A percentile compares a stretch with the other conserved stretches of the same genome.
These are phyloP conservation scores for Diaperis boleti DNA, from an alignment of 2,888 invertebrate genomes.

Conservation along the genomic window DNA sequence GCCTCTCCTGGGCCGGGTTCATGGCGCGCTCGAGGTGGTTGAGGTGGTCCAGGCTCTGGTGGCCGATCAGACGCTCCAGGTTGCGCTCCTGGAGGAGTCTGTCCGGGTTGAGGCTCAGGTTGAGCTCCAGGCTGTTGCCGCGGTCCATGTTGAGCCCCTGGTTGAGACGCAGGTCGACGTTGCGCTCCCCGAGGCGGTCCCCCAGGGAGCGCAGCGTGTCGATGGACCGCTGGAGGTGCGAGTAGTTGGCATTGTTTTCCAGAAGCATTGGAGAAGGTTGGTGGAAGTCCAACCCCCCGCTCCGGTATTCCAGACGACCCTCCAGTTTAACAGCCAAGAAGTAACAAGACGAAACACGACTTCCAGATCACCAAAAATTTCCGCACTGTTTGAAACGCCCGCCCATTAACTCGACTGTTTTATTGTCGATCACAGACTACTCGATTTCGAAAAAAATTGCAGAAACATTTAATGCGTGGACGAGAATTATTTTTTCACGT, in stretches of 20 bases:
- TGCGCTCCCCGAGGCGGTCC: constrained; percentile 64
- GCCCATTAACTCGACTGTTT: constrained; percentile 13
- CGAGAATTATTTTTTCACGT: neutral
- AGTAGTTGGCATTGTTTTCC: constrained; percentile 62
- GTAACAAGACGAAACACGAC: neutral
- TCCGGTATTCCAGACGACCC: constrained; percentile 64
- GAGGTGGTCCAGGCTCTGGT: constrained; percentile 57
- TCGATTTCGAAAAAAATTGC: neutral
- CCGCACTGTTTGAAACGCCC: constrained; percentile 3
- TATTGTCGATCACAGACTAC: constrained; percentile 23
- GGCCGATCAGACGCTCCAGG: constrained; percentile 59
- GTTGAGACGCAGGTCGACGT: constrained; percentile 63
- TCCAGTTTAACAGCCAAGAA: constrained; percentile 57
- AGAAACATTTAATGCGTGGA: neutral
- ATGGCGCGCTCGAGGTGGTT: constrained; percentile 59
- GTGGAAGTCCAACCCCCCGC: constrained; percentile 64
- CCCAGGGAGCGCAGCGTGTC: constrained; percentile 64
- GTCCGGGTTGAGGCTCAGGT: constrained; percentile 60
- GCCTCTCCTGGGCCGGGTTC: constrained; percentile 25
- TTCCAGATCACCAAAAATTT: constrained; percentile 14
- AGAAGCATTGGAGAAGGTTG: constrained; percentile 61
- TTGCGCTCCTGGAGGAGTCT: constrained; percentile 59
- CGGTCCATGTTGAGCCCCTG: constrained; percentile 53
- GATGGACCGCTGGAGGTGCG: constrained; percentile 64
- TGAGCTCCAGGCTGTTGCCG: constrained; percentile 60